A percentile compares a stretch with the other conserved stretches of the same genome.
Evolutionary conservation across 2,888 invertebrate genomes (phyloP).

Genomic region (Rhorus exstirpatorius): DNA sequence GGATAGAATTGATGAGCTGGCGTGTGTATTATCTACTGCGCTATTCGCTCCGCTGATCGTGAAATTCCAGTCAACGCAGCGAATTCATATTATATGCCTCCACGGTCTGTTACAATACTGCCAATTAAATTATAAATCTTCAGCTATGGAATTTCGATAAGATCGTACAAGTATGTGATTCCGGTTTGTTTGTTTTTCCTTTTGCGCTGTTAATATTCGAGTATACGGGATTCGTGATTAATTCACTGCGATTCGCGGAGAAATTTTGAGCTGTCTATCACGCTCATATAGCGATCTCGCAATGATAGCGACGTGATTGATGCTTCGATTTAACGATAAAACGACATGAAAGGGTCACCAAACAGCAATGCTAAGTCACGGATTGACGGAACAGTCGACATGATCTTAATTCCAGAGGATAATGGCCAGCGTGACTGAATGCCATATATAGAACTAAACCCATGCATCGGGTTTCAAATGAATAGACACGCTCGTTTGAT

Average conservation of each 20-base stretch:
- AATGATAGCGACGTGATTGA: constrained; percentile 12
- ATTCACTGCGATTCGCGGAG: background rate
- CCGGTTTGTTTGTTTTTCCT: background rate
- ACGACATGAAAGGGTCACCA: constrained; percentile 13
- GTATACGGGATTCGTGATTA: background rate
- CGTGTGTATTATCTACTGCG: background rate
- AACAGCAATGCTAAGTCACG: constrained; percentile 21
- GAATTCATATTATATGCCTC: background rate
- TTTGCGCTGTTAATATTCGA: background rate
- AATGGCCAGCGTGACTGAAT: background rate
- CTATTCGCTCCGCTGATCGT: constrained; percentile 34
- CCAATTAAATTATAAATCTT: constrained; percentile 26
- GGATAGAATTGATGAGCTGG: background rate
- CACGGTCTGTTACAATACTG: background rate
- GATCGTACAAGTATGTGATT: constrained; percentile 24
- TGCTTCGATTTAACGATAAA: constrained; percentile 31
- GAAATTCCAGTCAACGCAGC: constrained; percentile 30
- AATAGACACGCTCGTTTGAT: constrained; percentile 43
- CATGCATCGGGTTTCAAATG: background rate
- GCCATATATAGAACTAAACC: background rate
- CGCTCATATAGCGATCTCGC: background rate
- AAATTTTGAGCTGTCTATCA: background rate
- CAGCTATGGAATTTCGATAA: background rate
- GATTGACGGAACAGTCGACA: background rate
- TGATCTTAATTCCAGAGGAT: constrained; percentile 18